These are phyloP conservation scores for Drosophila borborema DNA, from an alignment of 2,888 invertebrate genomes.

Conservation along the genomic window DNA sequence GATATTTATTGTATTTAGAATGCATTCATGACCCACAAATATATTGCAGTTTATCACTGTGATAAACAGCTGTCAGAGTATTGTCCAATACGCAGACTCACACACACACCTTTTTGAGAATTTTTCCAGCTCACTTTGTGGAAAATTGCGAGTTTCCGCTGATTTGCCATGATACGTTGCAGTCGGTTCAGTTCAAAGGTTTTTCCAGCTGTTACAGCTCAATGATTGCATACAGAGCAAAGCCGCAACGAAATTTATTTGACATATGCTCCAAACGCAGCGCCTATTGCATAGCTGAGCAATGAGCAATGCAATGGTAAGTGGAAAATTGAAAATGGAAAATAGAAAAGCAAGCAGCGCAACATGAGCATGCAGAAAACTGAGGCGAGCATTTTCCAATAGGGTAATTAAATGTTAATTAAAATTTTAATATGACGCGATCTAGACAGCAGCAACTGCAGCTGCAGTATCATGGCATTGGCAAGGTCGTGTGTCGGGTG, in stretches of 20 bases:
- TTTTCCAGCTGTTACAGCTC: slow-evolving; percentile 72
- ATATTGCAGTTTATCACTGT: slow-evolving; percentile 39
- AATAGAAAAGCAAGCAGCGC: slow-evolving; percentile 7
- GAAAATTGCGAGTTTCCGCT: slow-evolving; percentile 57
- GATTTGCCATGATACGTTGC: slow-evolving; percentile 50
- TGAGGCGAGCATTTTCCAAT: slow-evolving; percentile 22
- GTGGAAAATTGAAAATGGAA: slow-evolving; percentile 24
- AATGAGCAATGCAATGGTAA: slow-evolving; percentile 48
- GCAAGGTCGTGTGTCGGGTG: slow-evolving; percentile 70
- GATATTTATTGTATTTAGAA: slow-evolving; percentile 2
- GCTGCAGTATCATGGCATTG: slow-evolving; percentile 31
- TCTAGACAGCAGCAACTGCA: slow-evolving; percentile 22
- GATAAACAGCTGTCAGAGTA: slow-evolving; percentile 46
- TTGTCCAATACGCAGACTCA: slow-evolving; percentile 5
- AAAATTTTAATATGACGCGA: slow-evolving; percentile 56
- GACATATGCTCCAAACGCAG: slow-evolving; percentile 62
- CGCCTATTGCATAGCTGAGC: slow-evolving; percentile 32
- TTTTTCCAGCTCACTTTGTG: slow-evolving; percentile 35
- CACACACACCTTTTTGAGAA: slow-evolving; percentile 20
- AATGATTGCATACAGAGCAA: slow-evolving; percentile 53
- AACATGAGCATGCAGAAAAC: slow-evolving; percentile 39
- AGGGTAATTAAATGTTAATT: slow-evolving; percentile 66
- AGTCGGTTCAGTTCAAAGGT: slow-evolving; percentile 65
- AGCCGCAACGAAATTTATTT: slow-evolving; percentile 69
- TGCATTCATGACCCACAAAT: slow-evolving; percentile 47